Evolutionary conservation across 2,113 vertebrate species (phyloP).

Genomic region (Malurus cyaneus): DNA sequence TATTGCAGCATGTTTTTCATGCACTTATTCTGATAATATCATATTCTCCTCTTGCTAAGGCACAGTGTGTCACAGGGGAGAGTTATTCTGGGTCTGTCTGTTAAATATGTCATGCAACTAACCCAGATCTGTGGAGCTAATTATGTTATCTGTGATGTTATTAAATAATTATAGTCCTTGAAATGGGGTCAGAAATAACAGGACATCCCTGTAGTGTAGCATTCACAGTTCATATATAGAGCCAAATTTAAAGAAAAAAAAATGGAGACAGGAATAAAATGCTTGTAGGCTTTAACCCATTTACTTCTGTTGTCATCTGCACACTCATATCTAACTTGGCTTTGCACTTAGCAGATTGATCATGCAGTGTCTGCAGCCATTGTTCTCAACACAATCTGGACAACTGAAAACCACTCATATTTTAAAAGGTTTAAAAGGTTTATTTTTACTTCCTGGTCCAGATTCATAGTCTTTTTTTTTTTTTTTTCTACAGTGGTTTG

Average conservation of each 20-base stretch:
- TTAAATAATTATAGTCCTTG: slow-evolving; percentile 30
- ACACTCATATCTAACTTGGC: neutral
- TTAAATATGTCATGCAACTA: slow-evolving; percentile 20
- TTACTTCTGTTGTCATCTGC: neutral
- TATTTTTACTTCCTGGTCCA: neutral
- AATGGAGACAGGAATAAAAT: rapidly evolving
- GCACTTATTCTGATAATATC: neutral
- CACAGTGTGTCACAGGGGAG: neutral
- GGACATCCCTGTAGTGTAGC: neutral
- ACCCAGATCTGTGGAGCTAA: neutral
- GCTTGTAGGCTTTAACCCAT: neutral
- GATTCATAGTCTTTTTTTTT: neutral
- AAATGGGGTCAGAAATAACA: slow-evolving; percentile 6
- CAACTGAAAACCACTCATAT: neutral
- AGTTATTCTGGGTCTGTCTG: neutral
- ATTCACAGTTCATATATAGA: neutral
- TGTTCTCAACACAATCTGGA: neutral
- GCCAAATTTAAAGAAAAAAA: neutral
- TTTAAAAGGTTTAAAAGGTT: neutral
- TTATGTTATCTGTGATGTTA: slow-evolving; percentile 18
- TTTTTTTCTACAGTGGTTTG: neutral
- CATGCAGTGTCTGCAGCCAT: neutral
- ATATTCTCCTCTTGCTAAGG: neutral
- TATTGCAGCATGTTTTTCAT: neutral
- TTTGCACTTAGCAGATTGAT: neutral